phyloP scores from a whole-genome alignment of 2,113 vertebrate species.

The Argyrosomus japonicus region DNA sequence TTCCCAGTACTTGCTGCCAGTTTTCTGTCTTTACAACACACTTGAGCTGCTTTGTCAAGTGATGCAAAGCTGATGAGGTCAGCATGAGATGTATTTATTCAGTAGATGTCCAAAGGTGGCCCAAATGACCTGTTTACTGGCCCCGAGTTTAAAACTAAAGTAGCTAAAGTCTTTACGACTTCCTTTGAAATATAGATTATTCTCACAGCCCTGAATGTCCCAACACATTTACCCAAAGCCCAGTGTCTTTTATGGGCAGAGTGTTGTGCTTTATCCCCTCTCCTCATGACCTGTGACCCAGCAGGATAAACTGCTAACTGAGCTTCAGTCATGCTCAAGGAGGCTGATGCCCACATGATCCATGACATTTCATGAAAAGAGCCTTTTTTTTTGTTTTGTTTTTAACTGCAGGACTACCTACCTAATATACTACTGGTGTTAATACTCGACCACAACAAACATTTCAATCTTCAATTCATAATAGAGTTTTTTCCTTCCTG shows the following conservation, averaged over 20 bases:
- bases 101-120: conserved; percentile 1
- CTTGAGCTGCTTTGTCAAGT: background rate
- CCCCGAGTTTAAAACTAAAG: background rate
- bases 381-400: conserved; percentile 12
- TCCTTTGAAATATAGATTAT: conserved; percentile 47
- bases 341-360: conserved; percentile 77
- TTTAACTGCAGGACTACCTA: conserved; percentile 8
- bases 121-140: conserved; percentile 9
- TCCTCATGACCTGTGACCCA: conserved; percentile 76
- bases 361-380: conserved; percentile 62
- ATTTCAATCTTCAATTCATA: background rate
- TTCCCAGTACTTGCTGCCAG: background rate
- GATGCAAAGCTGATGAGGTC: background rate
- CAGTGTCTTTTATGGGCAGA: conserved; percentile 66
- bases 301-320: conserved; percentile 77
- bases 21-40: background rate
- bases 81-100: background rate
- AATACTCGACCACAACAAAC: background rate
- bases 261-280: conserved; percentile 68
- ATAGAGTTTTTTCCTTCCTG: background rate
- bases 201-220: conserved; percentile 13
- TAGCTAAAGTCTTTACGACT: conserved; percentile 27
- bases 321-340: conserved; percentile 74
- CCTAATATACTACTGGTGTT: background rate
- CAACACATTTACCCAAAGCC: conserved; percentile 53